Percentiles rank a stretch among this genome's conserved stretches.
phyloP scores from a whole-genome alignment of 2,113 vertebrate genomes.

The Corvus cornix region DNA sequence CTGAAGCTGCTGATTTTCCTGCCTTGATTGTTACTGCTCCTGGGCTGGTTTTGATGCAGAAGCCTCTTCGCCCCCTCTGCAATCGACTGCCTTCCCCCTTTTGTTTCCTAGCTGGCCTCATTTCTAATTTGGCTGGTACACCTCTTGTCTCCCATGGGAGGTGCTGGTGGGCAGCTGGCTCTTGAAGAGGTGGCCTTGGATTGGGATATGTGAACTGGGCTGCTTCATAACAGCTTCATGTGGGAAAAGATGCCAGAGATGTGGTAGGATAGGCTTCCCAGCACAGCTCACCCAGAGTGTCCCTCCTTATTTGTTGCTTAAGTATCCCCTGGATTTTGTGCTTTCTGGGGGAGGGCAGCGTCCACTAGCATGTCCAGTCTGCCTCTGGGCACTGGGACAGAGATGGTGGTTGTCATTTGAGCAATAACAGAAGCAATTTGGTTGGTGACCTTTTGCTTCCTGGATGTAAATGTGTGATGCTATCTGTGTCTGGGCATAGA shows the following conservation, averaged over 20 bases:
- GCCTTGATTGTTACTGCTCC: neutral
- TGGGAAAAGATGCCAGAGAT: neutral
- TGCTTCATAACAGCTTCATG: neutral
- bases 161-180: neutral
- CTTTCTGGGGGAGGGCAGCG: neutral
- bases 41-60: neutral
- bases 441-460: neutral
- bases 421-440: neutral
- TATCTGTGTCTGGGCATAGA: neutral
- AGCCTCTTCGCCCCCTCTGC: neutral
- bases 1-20: neutral
- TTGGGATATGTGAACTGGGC: neutral
- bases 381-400: neutral
- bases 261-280: neutral
- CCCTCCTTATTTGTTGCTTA: neutral
- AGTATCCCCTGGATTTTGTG: neutral
- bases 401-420: neutral
- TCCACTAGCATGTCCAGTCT: rapidly evolving
- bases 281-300: neutral
- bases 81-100: neutral
- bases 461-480: neutral
- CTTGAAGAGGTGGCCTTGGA: neutral
- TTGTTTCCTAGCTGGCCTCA: neutral
- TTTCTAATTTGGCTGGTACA: neutral
- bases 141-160: neutral